Evolutionary conservation across 2,888 invertebrate species (phyloP), one percentile per base, ranked within the genome.

Genomic region (Hemicrepidius hirtus): DNA sequence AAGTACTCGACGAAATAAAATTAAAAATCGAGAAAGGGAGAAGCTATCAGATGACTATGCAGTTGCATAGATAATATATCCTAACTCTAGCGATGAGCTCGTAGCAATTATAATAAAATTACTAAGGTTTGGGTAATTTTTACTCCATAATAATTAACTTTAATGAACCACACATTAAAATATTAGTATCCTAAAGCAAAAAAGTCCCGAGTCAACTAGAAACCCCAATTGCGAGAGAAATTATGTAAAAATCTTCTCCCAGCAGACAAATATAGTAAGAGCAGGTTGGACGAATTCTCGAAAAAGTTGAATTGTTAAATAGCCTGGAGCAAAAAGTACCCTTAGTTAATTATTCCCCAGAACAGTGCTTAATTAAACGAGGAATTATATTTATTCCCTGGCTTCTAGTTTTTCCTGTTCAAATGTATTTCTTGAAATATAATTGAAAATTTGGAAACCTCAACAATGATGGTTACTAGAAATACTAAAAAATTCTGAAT

Each of bases 201-300:
- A 60, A 68, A 49, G 60, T 21, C 21, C 50, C 24, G 20, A 37
- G 68, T 41, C 63, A 55, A 62, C 53, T 60, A 13, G 49, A 44
- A 64, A 46, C 49, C 20, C 49, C 40, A 49, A 53, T 64, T 40
- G 53, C 63, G 44, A 44, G 63, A 44, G 24, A 69, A 63, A 69
- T 69, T 69, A 69, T 69, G 69, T 64, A 69, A 69, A 68, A 69
- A 53, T 64, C 69, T 69, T 50, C 63, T 69, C 69, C 64, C 69
- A n/a, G 55, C 46, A 64, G 69, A 53, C 44, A 35, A 55, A 68
- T 62, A 55, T 62, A 49, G 68, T 32, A 49, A 50, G 49, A 60
- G 62, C 68, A 49, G 37, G 20, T 28, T 41, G 63, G 20, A 35
- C 63, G 53, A 55, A 50, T 60, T 60, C 49, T 57, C 18, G 46